Evolutionary conservation across 2,888 invertebrate species (phyloP).

Genomic region (Octonoba sinensis): DNA sequence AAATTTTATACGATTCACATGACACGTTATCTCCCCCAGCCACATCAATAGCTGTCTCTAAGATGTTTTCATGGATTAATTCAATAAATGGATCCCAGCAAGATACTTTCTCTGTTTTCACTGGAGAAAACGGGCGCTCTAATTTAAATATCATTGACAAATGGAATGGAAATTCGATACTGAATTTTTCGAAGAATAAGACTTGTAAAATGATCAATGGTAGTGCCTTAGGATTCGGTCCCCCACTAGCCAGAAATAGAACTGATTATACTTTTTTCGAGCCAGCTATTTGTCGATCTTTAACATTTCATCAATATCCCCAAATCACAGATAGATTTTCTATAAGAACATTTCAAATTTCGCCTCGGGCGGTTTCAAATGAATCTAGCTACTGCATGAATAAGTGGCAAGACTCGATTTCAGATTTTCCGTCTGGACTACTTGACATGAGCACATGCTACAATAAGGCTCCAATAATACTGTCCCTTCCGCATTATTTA

Average conservation of each 20-base stretch:
- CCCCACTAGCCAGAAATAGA: not conserved
- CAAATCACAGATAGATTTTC: conserved; percentile 8
- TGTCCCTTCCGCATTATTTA: conserved; percentile 58
- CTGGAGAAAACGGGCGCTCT: conserved; percentile 22
- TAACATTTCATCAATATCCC: not conserved
- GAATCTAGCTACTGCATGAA: conserved; percentile 10
- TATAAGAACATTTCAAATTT: conserved; percentile 28
- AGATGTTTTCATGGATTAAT: conserved; percentile 21
- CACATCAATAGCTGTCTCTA: not conserved
- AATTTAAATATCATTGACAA: conserved; percentile 25
- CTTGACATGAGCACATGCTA: conserved; percentile 45
- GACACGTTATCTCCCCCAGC: not conserved
- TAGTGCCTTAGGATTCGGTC: not conserved
- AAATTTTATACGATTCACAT: not conserved
- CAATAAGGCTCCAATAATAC: conserved; percentile 37
- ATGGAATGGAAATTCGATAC: conserved; percentile 8
- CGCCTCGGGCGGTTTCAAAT: conserved; percentile 14
- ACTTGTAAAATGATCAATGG: not conserved
- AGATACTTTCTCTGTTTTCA: conserved; percentile 22
- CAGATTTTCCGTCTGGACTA: conserved; percentile 30
- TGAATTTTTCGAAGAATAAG: not conserved
- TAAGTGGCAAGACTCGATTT: conserved; percentile 15
- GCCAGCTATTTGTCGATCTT: conserved; percentile 13
- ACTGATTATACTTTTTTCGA: conserved; percentile 7
- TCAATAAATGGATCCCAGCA: conserved; percentile 23